Base-by-base conservation (phyloP, 2,888 invertebrate species). In the Tetranychus truncatus region DNA sequence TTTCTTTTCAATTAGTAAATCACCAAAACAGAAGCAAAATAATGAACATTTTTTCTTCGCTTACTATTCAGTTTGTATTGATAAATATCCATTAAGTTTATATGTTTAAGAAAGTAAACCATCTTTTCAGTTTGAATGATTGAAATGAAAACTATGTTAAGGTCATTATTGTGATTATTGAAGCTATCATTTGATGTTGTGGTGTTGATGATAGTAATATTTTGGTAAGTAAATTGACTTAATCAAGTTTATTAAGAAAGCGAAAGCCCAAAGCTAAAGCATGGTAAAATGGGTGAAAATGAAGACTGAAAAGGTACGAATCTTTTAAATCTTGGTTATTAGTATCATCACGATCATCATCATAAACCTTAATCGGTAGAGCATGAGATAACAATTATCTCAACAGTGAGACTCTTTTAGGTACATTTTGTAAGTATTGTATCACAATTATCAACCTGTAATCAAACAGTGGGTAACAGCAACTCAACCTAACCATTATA, bases 321-420 rank as follows among this genome's bases (percentile, higher is more conserved):
- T 21, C 34, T 21, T 66, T 21, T 20, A 66, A 20, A 34, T 69
- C 69, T 24, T 20, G 34, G n/a, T 15, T 21, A 24, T 69, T 6
- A 34, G 5, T 9, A 69, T 69, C 69, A 69, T 69, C 69, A 69
- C 34, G 3, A 69, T 69, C 69, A 69, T 69, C 24, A 69, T 69
- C 69, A 69, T 21, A 11, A 69, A 20, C 21, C 21, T 21, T 21
- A 69, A 69, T 34, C 21, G 15, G 11, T 34, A 21, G 21, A 69
- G 67, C 69, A 21, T 69, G 24, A 69, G 15, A 9, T n/a, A 69
- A 20, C 21, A 69, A 69, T n/a, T 21, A 69, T 69, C 24, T 21
- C 34, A 69, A n/a, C 15, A 21, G 15, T 69, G 21, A 21, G 21
- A 15, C 15, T 20, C 34, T 11, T 69, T 15, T 15, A 6, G 6